Base-by-base conservation (phyloP, 2,888 invertebrate genomes). In the Sinotaia quadrata region DNA sequence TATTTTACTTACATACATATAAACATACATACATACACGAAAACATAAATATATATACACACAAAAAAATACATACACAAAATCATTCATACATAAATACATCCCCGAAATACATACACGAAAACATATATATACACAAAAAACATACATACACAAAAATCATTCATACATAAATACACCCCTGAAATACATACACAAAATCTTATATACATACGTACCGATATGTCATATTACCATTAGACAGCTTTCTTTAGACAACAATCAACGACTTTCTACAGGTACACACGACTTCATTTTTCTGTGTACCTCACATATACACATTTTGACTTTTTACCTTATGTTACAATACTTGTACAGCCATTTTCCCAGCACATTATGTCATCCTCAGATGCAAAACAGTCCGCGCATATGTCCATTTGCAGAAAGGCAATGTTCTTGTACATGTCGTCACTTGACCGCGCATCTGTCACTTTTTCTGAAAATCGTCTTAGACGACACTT, bases 51-150 rank as follows among this genome's bases (percentile, higher is more conserved):
- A 37, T 29, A 4, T 21, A 4, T 21, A 24, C 59, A 24, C 41
- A 37, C 37, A 24, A 37, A 37, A n/a, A 24, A 37, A 4, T 24
- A 24, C 59, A 54, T 37, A 44, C 44, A 47, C 44, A 31, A 31
- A 60, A 27, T 10, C 44, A 41, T 31, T 10, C 60, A 60, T n/a
- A 44, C 60, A 60, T 37, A 44, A 31, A 24, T 10, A 37, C 59
- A 36, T 34, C 18, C 56, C n/a, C n/a, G 29, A 27, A 27, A 27
- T 31, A 41, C 56, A 31, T 36, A 33, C 56, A 4, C 56, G 34
- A 33, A 37, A 31, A 58, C 37, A 24, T 47, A 41, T 29, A 44
- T 24, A 44, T 47, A 36, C 27, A 60, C 44, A 18, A 29, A 47
- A 36, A 15, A 60, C 44, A 18, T 31, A 47, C 60, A 27, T 31